phyloP scores from a whole-genome alignment of 2,797 vertebrate species.

The Adelosebastes latens region DNA sequence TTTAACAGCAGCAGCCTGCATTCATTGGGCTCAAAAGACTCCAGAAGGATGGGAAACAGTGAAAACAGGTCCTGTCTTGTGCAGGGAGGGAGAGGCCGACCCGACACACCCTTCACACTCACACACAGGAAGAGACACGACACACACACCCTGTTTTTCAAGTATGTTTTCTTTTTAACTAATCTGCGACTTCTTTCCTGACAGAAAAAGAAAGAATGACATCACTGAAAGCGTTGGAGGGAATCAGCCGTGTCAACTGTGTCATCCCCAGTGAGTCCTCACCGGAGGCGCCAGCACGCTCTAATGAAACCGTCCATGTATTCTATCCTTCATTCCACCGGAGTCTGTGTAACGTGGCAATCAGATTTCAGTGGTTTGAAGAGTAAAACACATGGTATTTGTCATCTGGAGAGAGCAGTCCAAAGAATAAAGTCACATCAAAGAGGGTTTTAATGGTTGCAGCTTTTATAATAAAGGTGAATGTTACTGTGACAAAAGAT shows the following conservation, averaged over 20 bases:
- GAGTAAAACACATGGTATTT: conserved; percentile 93
- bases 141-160: conserved; percentile 46
- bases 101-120: conserved; percentile 59
- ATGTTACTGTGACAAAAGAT: conserved; percentile 12
- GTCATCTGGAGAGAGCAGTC: conserved; percentile 58
- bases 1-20: conserved; percentile 42
- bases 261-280: conserved; percentile 19
- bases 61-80: conserved; percentile 76
- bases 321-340: conserved; percentile 99
- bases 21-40: conserved; percentile 49
- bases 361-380: conserved; percentile 99
- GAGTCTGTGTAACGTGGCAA: conserved; percentile 94
- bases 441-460: neutral
- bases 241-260: conserved; percentile 5
- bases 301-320: conserved; percentile 85
- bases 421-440: neutral
- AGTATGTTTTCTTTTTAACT: conserved; percentile 41
- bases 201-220: conserved; percentile 38
- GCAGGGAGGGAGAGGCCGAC: conserved; percentile 72
- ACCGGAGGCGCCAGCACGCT: neutral
- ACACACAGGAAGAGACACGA: neutral
- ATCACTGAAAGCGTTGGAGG: neutral
- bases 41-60: conserved; percentile 41
- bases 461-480: conserved; percentile 52
- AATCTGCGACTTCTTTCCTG: conserved; percentile 36